A percentile compares a stretch with the other conserved stretches of the same genome.
These are phyloP conservation scores for Pseudomyrmex dendroicus DNA, from an alignment of 1,140 invertebrate species.

Conservation along the genomic window DNA sequence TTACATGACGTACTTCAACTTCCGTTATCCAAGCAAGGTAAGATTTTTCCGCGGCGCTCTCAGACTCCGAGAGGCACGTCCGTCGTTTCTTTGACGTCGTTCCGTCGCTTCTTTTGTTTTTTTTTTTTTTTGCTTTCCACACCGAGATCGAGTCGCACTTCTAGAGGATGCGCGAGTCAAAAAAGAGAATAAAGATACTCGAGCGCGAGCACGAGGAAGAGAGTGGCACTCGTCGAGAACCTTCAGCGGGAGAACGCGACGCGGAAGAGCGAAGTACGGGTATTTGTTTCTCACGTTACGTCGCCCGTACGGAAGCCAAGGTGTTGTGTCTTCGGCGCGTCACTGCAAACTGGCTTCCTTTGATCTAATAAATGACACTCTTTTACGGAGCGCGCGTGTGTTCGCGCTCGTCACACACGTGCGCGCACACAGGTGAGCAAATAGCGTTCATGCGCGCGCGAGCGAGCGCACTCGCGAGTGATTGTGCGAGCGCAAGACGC, in stretches of 20 bases:
- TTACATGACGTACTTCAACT: constrained; percentile 6
- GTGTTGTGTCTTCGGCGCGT: constrained; percentile 74
- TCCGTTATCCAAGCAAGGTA: constrained; percentile 32
- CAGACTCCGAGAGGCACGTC: background rate
- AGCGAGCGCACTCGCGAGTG: background rate
- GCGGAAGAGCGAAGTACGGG: no score
- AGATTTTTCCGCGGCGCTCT: background rate
- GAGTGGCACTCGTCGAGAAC: no score
- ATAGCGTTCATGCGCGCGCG: background rate
- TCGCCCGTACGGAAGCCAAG: constrained; percentile 69
- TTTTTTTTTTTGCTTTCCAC: no score
- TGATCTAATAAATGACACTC: constrained; percentile 83
- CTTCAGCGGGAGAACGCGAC: background rate
- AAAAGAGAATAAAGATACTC: no score
- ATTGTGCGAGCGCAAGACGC: background rate
- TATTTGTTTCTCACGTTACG: constrained; percentile 58
- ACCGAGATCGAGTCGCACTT: no score
- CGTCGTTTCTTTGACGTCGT: background rate
- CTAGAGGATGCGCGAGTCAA: no score
- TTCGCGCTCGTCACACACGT: constrained; percentile 33
- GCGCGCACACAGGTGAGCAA: background rate
- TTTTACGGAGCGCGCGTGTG: constrained; percentile 9
- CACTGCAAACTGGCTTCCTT: constrained; percentile 83
- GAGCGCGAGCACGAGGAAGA: no score
- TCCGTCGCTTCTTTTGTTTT: background rate